A percentile compares a stretch with the other conserved stretches of the same genome.
phyloP scores from a whole-genome alignment of 2,113 vertebrate species.

The Protobothrops mucrosquamatus region DNA sequence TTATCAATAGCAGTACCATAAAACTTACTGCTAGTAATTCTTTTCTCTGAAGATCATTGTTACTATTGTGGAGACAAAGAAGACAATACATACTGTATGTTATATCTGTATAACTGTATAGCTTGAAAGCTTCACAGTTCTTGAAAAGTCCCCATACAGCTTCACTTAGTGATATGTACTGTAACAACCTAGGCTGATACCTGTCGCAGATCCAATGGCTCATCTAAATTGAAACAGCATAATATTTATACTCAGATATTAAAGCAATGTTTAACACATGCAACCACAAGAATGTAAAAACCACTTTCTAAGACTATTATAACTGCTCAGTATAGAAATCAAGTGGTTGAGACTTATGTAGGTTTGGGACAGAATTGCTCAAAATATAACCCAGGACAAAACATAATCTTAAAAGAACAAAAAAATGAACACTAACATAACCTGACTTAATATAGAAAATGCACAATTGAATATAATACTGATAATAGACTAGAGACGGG shows the following conservation, averaged over 20 bases:
- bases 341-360: not conserved
- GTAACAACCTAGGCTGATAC: not conserved
- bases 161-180: not conserved
- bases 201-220: not conserved
- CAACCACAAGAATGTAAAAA: not conserved
- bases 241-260: not conserved
- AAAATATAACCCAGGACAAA: not conserved
- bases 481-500: not conserved
- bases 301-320: not conserved
- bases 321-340: not conserved
- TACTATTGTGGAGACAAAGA: not conserved
- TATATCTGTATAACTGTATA: not conserved
- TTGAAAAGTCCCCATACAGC: not conserved
- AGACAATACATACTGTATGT: not conserved
- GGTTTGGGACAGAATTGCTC: not conserved
- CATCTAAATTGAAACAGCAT: not conserved
- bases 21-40: not conserved
- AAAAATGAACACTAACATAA: not conserved
- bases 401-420: not conserved
- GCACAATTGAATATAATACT: not conserved
- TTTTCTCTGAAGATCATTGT: not conserved
- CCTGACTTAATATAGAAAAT: not conserved
- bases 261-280: not conserved
- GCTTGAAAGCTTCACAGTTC: not conserved
- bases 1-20: conserved; percentile 8